A percentile compares a stretch with the other conserved stretches of the same genome.
Evolutionary conservation across 2,113 vertebrate species (phyloP).

Genomic region (Cyprinus carpio): DNA sequence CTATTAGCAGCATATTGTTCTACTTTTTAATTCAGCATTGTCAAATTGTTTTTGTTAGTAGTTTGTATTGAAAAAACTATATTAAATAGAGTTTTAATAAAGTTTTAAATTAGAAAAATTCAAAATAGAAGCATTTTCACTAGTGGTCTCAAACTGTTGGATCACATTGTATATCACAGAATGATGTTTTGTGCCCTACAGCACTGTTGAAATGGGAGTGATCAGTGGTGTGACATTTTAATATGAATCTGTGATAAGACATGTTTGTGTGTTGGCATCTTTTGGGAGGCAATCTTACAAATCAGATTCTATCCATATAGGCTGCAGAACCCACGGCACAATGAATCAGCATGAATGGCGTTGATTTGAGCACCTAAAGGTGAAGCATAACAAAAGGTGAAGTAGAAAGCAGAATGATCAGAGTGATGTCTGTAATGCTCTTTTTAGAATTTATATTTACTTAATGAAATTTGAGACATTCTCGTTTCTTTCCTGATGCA

Average conservation of each 20-base stretch:
- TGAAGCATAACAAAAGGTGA: no score
- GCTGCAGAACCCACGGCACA: not conserved
- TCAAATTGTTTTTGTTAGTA: not conserved
- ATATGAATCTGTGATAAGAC: constrained; percentile 15
- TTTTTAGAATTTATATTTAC: no score
- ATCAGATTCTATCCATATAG: constrained; percentile 2
- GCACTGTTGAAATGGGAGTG: constrained; percentile 13
- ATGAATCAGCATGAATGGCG: not conserved
- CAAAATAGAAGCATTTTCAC: not conserved
- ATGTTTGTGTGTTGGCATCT: constrained; percentile 1
- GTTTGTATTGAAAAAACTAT: not conserved
- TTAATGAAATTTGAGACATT: no score
- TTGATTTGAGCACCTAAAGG: no score
- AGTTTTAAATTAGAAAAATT: not conserved
- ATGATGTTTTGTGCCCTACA: not conserved
- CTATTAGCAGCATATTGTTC: no score
- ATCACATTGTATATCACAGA: constrained; percentile 12
- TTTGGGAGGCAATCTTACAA: constrained; percentile 1
- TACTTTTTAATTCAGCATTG: not conserved
- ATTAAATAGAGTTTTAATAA: no score
- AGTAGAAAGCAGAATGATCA: no score
- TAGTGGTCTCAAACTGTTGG: not conserved
- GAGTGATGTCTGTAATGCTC: no score
- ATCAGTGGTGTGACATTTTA: constrained; percentile 12
- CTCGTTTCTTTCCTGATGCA: no score